Evolutionary conservation across 2,888 invertebrate species (phyloP).

Genomic region (Netelia virgata): DNA sequence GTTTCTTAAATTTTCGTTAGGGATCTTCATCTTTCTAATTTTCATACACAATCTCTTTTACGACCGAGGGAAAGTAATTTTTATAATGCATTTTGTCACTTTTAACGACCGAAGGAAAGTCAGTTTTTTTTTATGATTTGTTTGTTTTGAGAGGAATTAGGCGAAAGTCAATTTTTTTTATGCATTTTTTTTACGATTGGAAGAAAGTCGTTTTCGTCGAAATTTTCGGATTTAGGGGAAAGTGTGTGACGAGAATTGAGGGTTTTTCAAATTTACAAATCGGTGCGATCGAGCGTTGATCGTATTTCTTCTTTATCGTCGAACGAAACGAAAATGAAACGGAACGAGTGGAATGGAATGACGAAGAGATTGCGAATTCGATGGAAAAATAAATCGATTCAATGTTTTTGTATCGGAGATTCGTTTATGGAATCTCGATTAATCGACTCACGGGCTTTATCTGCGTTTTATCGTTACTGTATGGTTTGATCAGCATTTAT

Average conservation of each 20-base stretch:
- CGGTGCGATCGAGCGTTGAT: neutral
- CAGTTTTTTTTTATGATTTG: neutral
- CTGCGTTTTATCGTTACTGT: constrained; percentile 42
- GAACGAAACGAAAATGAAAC: neutral
- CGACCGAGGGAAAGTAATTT: no score
- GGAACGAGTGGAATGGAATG: constrained; percentile 17
- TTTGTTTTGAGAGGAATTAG: neutral
- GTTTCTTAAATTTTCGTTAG: constrained; percentile 15
- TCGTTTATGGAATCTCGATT: constrained; percentile 41
- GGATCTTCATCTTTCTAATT: neutral
- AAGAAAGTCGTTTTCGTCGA: no score
- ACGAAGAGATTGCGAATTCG: constrained; percentile 11
- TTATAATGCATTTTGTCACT: neutral
- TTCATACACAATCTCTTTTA: no score
- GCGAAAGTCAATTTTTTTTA: no score
- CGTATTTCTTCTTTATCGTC: neutral
- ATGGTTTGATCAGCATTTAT: constrained; percentile 31
- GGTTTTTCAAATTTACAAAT: neutral
- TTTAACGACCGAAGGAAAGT: neutral
- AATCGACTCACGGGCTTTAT: constrained; percentile 25
- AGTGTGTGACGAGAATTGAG: no score
- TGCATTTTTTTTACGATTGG: no score
- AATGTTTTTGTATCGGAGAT: constrained; percentile 13
- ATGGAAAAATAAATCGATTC: constrained; percentile 30
- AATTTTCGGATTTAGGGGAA: no score